Evolutionary conservation across 2,888 invertebrate genomes (phyloP).

Genomic region (Macrosoma leucophasiata): DNA sequence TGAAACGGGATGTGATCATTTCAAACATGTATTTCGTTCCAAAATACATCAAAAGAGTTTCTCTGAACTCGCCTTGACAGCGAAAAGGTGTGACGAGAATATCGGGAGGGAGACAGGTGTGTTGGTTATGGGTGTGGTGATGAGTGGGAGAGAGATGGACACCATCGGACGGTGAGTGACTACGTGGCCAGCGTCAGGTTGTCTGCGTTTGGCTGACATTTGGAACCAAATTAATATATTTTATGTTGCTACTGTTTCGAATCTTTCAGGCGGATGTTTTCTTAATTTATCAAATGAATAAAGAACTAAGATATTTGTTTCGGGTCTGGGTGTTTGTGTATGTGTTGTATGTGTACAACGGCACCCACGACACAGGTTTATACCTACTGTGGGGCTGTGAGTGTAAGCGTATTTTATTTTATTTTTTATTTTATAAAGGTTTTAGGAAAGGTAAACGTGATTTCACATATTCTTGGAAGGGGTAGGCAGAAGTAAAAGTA

Average conservation of each 20-base stretch:
- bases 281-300: too few species aligned
- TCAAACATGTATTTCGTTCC: conserved; percentile 4
- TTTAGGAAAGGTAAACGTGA: too few species aligned
- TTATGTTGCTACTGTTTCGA: neutral
- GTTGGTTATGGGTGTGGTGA: conserved; percentile 3
- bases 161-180: conserved; percentile 17
- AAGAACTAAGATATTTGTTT: too few species aligned
- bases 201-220: conserved; percentile 29
- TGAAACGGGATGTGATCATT: conserved; percentile 26
- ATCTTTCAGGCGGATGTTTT: too few species aligned
- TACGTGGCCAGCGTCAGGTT: conserved; percentile 29
- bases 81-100: conserved; percentile 26
- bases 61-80: conserved; percentile 30
- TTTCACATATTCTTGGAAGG: too few species aligned
- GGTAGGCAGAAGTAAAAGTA: too few species aligned
- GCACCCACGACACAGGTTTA: too few species aligned
- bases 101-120: conserved; percentile 10
- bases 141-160: conserved; percentile 5
- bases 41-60: conserved; percentile 33
- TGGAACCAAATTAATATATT: conserved; percentile 2
- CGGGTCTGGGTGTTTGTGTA: too few species aligned
- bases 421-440: too few species aligned
- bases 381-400: too few species aligned
- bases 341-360: too few species aligned
- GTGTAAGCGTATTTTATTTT: too few species aligned